phyloP scores from a whole-genome alignment of 37 sponge, comb jelly and placozoan species.

The Petrosia ficiformis region DNA sequence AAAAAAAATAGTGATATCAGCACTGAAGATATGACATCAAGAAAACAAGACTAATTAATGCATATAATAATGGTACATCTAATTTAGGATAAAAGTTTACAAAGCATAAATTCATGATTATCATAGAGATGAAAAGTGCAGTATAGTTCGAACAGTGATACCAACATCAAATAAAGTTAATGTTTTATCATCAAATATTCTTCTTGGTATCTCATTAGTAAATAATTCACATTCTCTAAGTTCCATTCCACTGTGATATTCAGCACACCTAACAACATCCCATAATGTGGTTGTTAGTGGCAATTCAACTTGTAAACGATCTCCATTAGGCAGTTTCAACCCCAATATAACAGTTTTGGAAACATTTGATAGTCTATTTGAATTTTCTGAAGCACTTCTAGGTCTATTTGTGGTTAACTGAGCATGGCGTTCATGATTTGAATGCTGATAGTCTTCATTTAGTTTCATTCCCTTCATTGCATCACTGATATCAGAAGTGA shows the following conservation, averaged over 20 bases:
- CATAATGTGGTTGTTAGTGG: not conserved
- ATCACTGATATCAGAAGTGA: not conserved
- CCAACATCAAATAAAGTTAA: not conserved
- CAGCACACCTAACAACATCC: not conserved
- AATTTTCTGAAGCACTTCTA: not conserved
- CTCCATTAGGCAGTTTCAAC: slow-evolving; percentile 2
- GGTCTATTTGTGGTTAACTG: not conserved
- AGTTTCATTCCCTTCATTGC: not conserved
- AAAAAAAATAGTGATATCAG: too few relatives aligned
- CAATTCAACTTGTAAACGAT: not conserved
- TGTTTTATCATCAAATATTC: not conserved
- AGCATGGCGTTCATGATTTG: not conserved
- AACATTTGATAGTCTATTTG: not conserved
- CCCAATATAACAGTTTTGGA: not conserved
- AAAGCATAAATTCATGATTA: too few relatives aligned
- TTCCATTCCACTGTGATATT: not conserved
- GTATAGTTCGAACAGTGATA: not conserved
- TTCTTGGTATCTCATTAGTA: not conserved
- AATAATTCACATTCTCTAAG: not conserved
- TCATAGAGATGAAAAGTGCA: not conserved
- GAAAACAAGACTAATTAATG: too few relatives aligned
- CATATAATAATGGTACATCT: too few relatives aligned
- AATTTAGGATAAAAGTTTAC: too few relatives aligned
- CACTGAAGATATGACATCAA: too few relatives aligned
- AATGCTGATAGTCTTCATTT: not conserved